A percentile compares a stretch with the other conserved stretches of the same genome.
These are phyloP conservation scores for Andrena chrysosceles DNA, from an alignment of 2,888 invertebrate genomes.

Conservation along the genomic window DNA sequence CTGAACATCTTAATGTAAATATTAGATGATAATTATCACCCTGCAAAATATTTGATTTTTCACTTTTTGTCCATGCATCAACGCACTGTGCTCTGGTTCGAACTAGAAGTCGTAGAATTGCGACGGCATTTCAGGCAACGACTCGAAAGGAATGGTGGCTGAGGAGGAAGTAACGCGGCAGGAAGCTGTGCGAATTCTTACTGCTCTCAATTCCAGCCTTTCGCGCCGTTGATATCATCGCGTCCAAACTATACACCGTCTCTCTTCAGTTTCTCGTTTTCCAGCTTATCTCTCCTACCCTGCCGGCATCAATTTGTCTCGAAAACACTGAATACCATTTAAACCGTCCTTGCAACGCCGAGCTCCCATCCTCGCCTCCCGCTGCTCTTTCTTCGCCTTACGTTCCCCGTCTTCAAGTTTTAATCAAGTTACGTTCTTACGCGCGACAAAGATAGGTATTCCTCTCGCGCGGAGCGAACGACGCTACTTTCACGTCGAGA, in stretches of 20 bases:
- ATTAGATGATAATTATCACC: too few relatives aligned
- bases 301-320: conserved; percentile 19
- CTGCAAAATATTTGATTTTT: too few relatives aligned
- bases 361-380: not conserved
- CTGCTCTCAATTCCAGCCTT: not conserved
- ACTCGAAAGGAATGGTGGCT: not conserved
- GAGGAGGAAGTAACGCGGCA: not conserved
- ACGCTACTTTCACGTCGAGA: conserved; percentile 65
- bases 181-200: not conserved
- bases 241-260: conserved; percentile 9
- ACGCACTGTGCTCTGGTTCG: too few relatives aligned
- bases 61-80: too few relatives aligned
- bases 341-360: not conserved
- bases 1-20: too few relatives aligned
- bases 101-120: not conserved
- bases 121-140: not conserved
- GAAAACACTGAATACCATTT: conserved; percentile 39
- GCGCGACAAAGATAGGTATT: conserved; percentile 68
- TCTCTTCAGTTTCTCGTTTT: conserved; percentile 10
- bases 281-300: not conserved
- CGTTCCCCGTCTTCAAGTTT: conserved; percentile 68
- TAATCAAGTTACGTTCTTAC: conserved; percentile 77
- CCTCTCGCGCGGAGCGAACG: conserved; percentile 56
- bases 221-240: not conserved
- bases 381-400: conserved; percentile 22